Evolutionary conservation across 1,140 invertebrate genomes (phyloP), one percentile per base, ranked within the genome.

Genomic region (Drosophila ironensis): DNA sequence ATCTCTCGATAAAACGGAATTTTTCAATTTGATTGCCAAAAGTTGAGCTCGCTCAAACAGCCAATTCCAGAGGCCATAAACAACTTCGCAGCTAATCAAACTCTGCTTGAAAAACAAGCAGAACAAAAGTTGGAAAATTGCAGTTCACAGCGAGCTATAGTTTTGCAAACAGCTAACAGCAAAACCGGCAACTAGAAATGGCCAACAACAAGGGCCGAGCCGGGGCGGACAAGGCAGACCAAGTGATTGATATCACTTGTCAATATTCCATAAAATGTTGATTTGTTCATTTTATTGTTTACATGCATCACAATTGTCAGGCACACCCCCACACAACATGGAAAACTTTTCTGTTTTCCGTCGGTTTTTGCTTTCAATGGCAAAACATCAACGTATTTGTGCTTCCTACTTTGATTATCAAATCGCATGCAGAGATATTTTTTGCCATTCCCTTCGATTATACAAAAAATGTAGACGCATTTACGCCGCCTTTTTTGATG

Each of bases 281-380:
- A 86, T 86, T 86, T 86, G 74, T 86, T 75, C 53, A 78, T 72
- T 86, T 84, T 78, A 86, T 86, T 84, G 80, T 75, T 84, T 75
- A 78, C 70, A 86, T 86, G 57, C 61, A 72, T 72, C 69, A 77
- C 78, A 84, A 70, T 72, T 74, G 77, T 50, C 24, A 42, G 16
- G 16, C 38, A 68, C 48, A 37, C 66, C 42, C 42, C 37, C 30
- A 33, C 38, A 57, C 9, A 53, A 33, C 12, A 72, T 27, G 60
- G 17, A 37, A 45, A 41, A 45, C 19, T 42, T 38, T 38, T 67
- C 22, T 52, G 30, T 30, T 30, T 63, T 33, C 24, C 63, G 33
- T 68, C 27, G 25, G 30, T 67, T 60, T 71, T 77, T 33, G 14
- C 56, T 57, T 35, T 53, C 41, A 60, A 19, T 28, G 25, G 56